Evolutionary conservation across 2,888 invertebrate genomes (phyloP).

Genomic region (Uloborus plumipes): DNA sequence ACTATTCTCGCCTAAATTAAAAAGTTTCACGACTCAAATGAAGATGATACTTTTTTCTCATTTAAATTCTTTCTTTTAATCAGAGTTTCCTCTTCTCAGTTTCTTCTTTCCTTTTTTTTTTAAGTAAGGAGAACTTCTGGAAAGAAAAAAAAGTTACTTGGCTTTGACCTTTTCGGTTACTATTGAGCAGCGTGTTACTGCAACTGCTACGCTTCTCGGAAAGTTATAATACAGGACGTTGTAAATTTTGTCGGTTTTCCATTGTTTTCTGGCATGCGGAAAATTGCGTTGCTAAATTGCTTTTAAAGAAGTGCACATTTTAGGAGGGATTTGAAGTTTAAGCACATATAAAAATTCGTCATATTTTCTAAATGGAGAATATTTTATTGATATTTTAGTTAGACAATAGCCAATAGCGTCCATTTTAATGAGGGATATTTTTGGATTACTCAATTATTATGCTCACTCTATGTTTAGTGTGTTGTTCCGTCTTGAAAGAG

Average conservation of each 20-base stretch:
- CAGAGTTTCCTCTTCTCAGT: no score
- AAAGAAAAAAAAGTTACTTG: not conserved
- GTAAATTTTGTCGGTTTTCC: constrained; percentile 22
- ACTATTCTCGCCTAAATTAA: constrained; percentile 43
- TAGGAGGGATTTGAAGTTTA: no score
- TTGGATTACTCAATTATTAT: no score
- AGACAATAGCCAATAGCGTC: no score
- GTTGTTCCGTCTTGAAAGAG: no score
- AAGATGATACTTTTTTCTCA: constrained; percentile 15
- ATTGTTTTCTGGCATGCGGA: constrained; percentile 14
- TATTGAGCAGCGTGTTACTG: not conserved
- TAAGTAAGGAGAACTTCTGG: not conserved
- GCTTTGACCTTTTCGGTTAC: no score
- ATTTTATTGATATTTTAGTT: no score
- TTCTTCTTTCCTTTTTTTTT: not conserved
- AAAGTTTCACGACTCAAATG: constrained; percentile 32
- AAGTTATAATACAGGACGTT: constrained; percentile 24
- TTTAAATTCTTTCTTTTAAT: constrained; percentile 11
- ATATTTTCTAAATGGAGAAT: no score
- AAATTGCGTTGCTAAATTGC: not conserved
- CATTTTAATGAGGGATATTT: no score
- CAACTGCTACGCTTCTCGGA: constrained; percentile 9
- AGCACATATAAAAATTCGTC: no score
- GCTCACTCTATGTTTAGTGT: no score
- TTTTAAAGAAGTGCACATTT: no score